Percentiles rank a stretch among this genome's conserved stretches.
These are phyloP conservation scores for Drosophila arawakana DNA, from an alignment of 1,140 invertebrate genomes.

Conservation along the genomic window DNA sequence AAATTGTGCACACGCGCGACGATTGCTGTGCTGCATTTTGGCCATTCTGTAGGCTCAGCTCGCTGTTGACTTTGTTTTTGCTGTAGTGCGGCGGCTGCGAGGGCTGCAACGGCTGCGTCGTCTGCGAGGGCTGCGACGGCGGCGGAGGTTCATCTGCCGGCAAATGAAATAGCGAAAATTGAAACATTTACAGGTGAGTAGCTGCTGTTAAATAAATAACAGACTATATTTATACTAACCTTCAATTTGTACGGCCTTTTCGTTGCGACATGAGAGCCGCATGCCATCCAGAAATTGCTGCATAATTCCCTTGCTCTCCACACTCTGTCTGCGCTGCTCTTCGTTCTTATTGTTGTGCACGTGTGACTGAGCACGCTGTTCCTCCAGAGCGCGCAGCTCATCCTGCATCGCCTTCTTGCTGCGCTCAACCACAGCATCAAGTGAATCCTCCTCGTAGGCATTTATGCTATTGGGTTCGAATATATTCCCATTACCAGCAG, in stretches of 20 bases:
- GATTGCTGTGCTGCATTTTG: slow-evolving; percentile 64
- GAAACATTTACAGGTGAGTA: slow-evolving; percentile 47
- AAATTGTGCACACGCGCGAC: slow-evolving; percentile 83
- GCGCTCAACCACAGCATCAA: slow-evolving; percentile 74
- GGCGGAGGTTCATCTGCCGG: slow-evolving; percentile 69
- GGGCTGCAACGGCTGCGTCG: slow-evolving; percentile 61
- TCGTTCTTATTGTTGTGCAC: slow-evolving; percentile 31
- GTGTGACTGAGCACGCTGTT: slow-evolving; percentile 52
- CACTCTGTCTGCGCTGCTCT: slow-evolving; percentile 18
- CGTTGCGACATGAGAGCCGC: slow-evolving; percentile 73
- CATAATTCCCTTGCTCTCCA: slow-evolving; percentile 68
- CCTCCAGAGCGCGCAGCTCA: slow-evolving; percentile 63
- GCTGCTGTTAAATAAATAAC: background rate
- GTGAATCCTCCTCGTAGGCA: slow-evolving; percentile 66
- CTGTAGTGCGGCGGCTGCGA: slow-evolving; percentile 52
- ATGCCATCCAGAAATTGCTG: slow-evolving; percentile 69
- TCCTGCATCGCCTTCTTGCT: slow-evolving; percentile 76
- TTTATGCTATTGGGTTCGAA: slow-evolving; percentile 42
- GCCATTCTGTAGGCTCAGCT: slow-evolving; percentile 69
- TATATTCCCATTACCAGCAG: slow-evolving; percentile 61
- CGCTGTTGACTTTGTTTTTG: slow-evolving; percentile 77
- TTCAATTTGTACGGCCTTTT: slow-evolving; percentile 75
- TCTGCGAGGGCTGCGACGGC: slow-evolving; percentile 60
- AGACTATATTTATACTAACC: slow-evolving; percentile 46
- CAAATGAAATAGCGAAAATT: slow-evolving; percentile 16